These are phyloP conservation scores for Scaptodrosophila lebanonensis DNA, from an alignment of 1,140 invertebrate species.

Conservation along the genomic window DNA sequence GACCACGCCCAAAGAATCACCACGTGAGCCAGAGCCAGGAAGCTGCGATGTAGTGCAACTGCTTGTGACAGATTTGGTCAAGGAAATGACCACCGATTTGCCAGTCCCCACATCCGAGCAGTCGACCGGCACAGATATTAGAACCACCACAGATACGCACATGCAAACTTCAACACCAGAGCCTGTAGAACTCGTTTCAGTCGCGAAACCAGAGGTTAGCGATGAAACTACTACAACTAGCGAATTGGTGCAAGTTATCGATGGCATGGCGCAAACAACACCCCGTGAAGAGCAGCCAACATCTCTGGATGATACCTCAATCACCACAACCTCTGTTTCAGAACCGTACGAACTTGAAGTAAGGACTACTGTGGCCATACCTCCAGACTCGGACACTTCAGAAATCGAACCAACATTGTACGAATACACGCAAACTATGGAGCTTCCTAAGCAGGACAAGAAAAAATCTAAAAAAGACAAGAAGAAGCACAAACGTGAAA, in stretches of 20 bases:
- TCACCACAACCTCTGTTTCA: slow-evolving; percentile 76
- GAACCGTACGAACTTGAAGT: slow-evolving; percentile 83
- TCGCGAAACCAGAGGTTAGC: slow-evolving; percentile 27
- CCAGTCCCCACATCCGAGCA: slow-evolving; percentile 63
- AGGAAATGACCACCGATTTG: slow-evolving; percentile 66
- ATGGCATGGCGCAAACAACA: slow-evolving; percentile 77
- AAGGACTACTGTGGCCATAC: slow-evolving; percentile 80
- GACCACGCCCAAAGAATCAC: slow-evolving; percentile 78
- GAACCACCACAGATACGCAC: slow-evolving; percentile 74
- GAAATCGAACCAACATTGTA: slow-evolving; percentile 55
- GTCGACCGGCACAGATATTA: slow-evolving; percentile 46
- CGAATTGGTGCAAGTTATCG: slow-evolving; percentile 58
- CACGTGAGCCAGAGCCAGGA: slow-evolving; percentile 38
- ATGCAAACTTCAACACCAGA: slow-evolving; percentile 77
- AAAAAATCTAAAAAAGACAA: slow-evolving; percentile 42
- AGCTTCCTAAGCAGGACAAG: slow-evolving; percentile 57
- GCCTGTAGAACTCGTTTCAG: slow-evolving; percentile 29
- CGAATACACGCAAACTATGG: slow-evolving; percentile 70
- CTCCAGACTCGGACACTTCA: slow-evolving; percentile 76
- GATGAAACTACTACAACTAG: slow-evolving; percentile 36
- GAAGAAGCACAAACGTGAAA: slow-evolving; percentile 18
- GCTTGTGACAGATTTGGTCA: slow-evolving; percentile 75
- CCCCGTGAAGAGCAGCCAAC: slow-evolving; percentile 59
- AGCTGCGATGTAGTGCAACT: slow-evolving; percentile 51
- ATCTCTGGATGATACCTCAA: slow-evolving; percentile 50